Evolutionary conservation across 2,888 invertebrate genomes (phyloP).

Genomic region (Caenorhabditis doughertyi): DNA sequence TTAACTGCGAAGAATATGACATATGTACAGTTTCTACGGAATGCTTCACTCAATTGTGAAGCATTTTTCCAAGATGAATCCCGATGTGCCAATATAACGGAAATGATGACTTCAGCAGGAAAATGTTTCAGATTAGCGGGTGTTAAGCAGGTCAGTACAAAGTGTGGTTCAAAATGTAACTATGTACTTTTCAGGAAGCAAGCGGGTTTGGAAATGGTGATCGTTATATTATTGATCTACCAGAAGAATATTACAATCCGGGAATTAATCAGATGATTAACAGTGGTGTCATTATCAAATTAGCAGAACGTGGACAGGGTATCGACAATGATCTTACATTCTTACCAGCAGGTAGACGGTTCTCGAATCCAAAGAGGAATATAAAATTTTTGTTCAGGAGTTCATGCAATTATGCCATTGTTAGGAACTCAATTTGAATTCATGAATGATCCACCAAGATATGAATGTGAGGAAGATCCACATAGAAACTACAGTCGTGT

Average conservation of each 20-base stretch:
- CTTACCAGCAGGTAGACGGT: slow-evolving; percentile 70
- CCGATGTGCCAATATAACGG: slow-evolving; percentile 71
- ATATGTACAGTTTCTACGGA: slow-evolving; percentile 71
- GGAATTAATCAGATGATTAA: slow-evolving; percentile 77
- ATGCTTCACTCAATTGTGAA: slow-evolving; percentile 71
- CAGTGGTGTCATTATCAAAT: slow-evolving; percentile 79
- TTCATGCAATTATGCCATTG: slow-evolving; percentile 80
- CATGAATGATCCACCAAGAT: slow-evolving; percentile 79
- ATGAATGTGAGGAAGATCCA: slow-evolving; percentile 72
- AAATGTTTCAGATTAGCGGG: slow-evolving; percentile 78
- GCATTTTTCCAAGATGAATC: slow-evolving; percentile 73
- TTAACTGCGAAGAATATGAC: slow-evolving; percentile 71
- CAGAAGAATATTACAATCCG: slow-evolving; percentile 75
- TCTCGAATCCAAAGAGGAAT: no score
- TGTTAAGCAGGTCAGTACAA: slow-evolving; percentile 65
- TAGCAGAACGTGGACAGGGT: slow-evolving; percentile 75
- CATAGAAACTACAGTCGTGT: slow-evolving; percentile 75
- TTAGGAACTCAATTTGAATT: slow-evolving; percentile 80
- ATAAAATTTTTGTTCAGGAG: no score
- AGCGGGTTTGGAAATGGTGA: slow-evolving; percentile 78
- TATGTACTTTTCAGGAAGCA: slow-evolving; percentile 61
- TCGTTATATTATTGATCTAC: slow-evolving; percentile 73
- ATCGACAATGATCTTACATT: slow-evolving; percentile 76
- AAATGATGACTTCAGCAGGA: slow-evolving; percentile 78
- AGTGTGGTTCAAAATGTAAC: not conserved